phyloP scores from a whole-genome alignment of 30 jellyfish, hydroid and myxozoan genomes.

The Hydractinia echinata region DNA sequence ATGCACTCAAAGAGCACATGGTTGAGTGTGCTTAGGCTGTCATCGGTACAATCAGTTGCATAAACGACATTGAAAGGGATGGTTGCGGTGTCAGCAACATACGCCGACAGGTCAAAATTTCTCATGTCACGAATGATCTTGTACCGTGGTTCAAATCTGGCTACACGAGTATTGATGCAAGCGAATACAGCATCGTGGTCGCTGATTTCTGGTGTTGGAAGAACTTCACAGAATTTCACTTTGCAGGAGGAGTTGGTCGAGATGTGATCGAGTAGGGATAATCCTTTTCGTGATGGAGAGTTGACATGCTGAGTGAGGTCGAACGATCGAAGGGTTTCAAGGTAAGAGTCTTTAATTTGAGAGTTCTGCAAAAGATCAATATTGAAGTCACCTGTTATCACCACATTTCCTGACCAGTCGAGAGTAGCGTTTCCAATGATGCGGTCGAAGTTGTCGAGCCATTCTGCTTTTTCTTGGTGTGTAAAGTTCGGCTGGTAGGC shows the following conservation, averaged over 20 bases:
- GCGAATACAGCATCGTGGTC: too few relatives aligned
- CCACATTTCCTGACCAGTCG: conserved; percentile 23
- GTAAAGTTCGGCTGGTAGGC: conserved; percentile 38
- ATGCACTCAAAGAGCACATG: too few relatives aligned
- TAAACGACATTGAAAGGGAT: too few relatives aligned
- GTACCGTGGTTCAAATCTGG: too few relatives aligned
- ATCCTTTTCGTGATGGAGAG: conserved; percentile 51
- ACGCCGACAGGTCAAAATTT: too few relatives aligned
- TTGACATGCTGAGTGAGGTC: conserved; percentile 51
- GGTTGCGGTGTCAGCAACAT: too few relatives aligned
- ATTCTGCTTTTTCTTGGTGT: conserved; percentile 20
- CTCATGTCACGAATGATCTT: too few relatives aligned
- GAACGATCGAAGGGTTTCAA: conserved; percentile 38
- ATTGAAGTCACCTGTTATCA: conserved; percentile 40
- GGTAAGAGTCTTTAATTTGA: conserved; percentile 21
- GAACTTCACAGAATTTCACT: too few relatives aligned
- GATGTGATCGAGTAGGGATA: conserved; percentile 63
- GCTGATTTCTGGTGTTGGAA: too few relatives aligned
- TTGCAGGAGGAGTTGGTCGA: conserved; percentile 36
- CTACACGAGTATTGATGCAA: too few relatives aligned
- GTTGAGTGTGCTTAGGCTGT: too few relatives aligned
- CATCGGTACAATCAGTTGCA: too few relatives aligned
- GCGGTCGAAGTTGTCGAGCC: conserved; percentile 7
- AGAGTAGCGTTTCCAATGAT: conserved; percentile 21
- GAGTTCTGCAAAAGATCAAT: not conserved